Evolutionary conservation across 92 coral and sea anemone species (phyloP).

Genomic region (Phymanthus crucifer): DNA sequence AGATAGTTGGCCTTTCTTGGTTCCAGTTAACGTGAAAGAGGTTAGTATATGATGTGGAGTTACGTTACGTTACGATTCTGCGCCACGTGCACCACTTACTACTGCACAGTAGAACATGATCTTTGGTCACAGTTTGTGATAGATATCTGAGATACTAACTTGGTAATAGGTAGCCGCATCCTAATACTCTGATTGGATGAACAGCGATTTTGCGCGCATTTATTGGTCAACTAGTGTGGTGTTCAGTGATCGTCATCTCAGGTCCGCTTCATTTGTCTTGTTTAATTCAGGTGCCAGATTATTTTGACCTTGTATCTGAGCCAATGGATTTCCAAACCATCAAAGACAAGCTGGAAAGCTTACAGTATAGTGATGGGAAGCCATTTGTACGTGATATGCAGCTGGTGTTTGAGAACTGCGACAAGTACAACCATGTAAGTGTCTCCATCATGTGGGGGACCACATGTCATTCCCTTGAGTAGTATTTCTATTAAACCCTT

Average conservation of each 20-base stretch:
- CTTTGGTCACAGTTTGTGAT: no score
- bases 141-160: no score
- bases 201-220: no score
- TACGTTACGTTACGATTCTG: background rate
- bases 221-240: no score
- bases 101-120: background rate
- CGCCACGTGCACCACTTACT: no score
- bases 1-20: constrained; percentile 91
- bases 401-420: constrained; percentile 84
- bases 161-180: no score
- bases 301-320: constrained; percentile 65
- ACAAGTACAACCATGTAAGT: constrained; percentile 84
- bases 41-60: constrained; percentile 34
- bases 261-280: background rate
- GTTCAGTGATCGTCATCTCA: no score
- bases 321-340: constrained; percentile 95
- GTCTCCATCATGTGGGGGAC: background rate
- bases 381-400: constrained; percentile 68
- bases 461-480: no score
- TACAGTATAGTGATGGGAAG: constrained; percentile 61
- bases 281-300: constrained; percentile 82
- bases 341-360: constrained; percentile 55
- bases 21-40: constrained; percentile 81
- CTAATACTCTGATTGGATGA: no score
- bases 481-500: no score